Base-by-base conservation (phyloP, 2,797 vertebrate species). In the Thalassophryne amazonica region DNA sequence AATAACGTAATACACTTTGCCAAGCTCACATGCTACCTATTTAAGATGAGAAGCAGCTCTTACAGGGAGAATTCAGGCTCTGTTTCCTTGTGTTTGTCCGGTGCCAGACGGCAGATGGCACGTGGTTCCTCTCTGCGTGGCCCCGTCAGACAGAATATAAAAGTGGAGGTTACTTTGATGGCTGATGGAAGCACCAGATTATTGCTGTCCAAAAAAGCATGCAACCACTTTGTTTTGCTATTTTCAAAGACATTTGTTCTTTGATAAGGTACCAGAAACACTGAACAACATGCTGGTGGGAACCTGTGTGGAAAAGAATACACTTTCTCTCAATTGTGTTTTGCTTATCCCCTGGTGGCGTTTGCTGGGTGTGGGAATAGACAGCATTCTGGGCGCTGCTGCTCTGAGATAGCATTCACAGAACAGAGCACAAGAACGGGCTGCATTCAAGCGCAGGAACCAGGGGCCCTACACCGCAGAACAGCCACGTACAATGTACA, bases 331-430 rank as follows among this genome's bases (percentile, higher is more conserved):
- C 94, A 93, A 89, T 91, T 90, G 92, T 86, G 76, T 90, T 84
- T 89, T 86, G 84, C 83, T 92, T 85, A 91, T 93, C 92, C 94
- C 92, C 85, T 37, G 60, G 92, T 91, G 93, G 84, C 74, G 63
- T 85, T 66, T 67, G 85, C 90, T 89, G 91, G 92, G 90, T 93
- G 90, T 93, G 92, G 93, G 92, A 93, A 91, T 92, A 87, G 84
- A 32, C 33, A 57, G 84, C 86, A 80, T 90, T 90, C 84, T 81
- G 64, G 80, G 78, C 87, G 86, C 92, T 94, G 89, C 81, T 80
- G 89, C 81, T 65, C 84, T 31, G 93, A 93, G 95, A 98, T 98
- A 98, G 94, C 92, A 98, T 98, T 98, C 95, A 98, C 89, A 88
- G 84, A 80, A 78, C 77, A 58, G 83, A 86, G 87, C 88, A 73